Evolutionary conservation across 1,140 invertebrate species (phyloP).

Genomic region (Octopus sinensis): DNA sequence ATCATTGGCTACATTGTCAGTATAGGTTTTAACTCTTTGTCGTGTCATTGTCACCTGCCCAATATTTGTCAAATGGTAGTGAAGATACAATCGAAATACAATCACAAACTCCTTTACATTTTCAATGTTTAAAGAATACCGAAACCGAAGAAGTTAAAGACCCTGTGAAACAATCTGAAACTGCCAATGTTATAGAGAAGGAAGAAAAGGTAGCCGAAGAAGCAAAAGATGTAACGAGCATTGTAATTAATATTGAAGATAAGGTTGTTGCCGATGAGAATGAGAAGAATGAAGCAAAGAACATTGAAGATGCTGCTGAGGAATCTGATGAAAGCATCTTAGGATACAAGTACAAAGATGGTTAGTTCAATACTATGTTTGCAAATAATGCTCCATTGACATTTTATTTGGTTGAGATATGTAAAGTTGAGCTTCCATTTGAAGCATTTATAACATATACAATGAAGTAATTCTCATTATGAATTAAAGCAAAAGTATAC

Average conservation of each 20-base stretch:
- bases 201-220: neutral
- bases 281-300: conserved; percentile 36
- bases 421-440: neutral
- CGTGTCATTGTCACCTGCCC: no score
- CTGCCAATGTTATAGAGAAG: neutral
- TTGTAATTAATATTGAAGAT: conserved; percentile 34
- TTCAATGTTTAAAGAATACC: no score
- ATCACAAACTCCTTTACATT: no score
- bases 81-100: no score
- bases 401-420: neutral
- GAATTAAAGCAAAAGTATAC: neutral
- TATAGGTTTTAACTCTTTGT: no score
- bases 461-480: neutral
- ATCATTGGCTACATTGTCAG: no score
- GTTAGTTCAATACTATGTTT: conserved; percentile 23
- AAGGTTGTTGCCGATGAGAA: conserved; percentile 30
- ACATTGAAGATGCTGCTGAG: conserved; percentile 24
- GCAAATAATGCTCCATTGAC: neutral
- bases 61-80: no score
- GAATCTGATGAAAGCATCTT: conserved; percentile 15
- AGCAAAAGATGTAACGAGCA: neutral
- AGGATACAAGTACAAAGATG: conserved; percentile 47
- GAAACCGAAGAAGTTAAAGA: no score
- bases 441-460: neutral
- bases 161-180: no score